Evolutionary conservation across 2,888 invertebrate genomes (phyloP).

Genomic region (Nomada hirtipes): DNA sequence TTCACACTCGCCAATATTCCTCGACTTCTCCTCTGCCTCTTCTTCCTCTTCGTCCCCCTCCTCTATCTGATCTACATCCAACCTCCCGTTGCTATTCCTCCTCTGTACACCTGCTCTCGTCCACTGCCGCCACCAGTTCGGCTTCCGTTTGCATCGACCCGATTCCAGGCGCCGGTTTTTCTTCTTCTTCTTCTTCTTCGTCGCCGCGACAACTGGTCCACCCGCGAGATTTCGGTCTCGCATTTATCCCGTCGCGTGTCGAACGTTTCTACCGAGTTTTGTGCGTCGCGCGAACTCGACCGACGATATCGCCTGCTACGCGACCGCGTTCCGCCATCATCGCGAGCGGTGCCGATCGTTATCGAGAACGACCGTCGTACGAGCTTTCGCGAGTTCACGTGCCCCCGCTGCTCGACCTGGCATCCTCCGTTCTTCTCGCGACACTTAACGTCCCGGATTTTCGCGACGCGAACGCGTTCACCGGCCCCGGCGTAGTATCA

Average conservation of each 20-base stretch:
- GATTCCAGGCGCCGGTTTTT: constrained; percentile 50
- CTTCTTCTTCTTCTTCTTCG: constrained; percentile 58
- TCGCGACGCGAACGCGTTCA: constrained; percentile 9
- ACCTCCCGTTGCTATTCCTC: constrained; percentile 35
- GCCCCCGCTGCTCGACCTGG: constrained; percentile 41
- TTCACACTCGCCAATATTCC: constrained; percentile 12
- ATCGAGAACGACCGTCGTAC: constrained; percentile 29
- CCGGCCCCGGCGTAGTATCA: background rate
- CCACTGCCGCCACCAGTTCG: constrained; percentile 34
- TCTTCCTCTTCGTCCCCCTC: constrained; percentile 8
- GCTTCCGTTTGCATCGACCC: constrained; percentile 37
- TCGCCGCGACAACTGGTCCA: constrained; percentile 65
- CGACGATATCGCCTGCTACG: constrained; percentile 53
- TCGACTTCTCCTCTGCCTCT: constrained; percentile 43
- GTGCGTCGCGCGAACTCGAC: constrained; percentile 46
- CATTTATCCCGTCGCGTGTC: constrained; percentile 64
- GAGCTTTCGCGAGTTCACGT: constrained; percentile 35
- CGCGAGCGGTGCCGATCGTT: constrained; percentile 61
- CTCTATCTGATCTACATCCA: constrained; percentile 58
- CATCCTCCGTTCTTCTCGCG: constrained; percentile 50
- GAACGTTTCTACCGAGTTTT: constrained; percentile 41
- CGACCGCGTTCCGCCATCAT: constrained; percentile 73
- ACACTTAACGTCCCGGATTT: background rate
- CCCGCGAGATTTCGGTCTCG: constrained; percentile 64
- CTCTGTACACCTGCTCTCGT: constrained; percentile 43